Base-by-base conservation (phyloP, 2,113 vertebrate species). In the Gallinago media region DNA sequence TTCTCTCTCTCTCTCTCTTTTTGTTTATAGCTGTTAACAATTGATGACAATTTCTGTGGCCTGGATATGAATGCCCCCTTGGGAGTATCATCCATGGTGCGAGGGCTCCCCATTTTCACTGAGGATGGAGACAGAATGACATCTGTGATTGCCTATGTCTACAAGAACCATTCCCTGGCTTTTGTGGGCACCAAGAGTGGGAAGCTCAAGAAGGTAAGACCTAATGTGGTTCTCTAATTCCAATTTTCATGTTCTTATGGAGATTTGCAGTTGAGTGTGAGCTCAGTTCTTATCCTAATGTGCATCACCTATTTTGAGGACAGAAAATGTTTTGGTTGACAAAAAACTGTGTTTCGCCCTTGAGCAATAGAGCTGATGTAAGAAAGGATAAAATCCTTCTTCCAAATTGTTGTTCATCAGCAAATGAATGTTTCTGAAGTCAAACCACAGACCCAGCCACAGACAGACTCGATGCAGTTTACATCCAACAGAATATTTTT, bases 61-160 rank as follows among this genome's bases (percentile, higher is more conserved):
- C 97, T 99, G 97, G 99, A 99, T 98, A 99, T 99, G 99, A 99
- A 99, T 8, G 99, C 99, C 13, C 99, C 99, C 1, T 91, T 99
- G 97, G 99, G 99, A 19, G 99, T 99, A 88, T 99, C 99, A 0
- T 99, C 99, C 97, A 99, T 99, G 99, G 99, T 99, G 22, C 98
- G 98, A 12, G 99, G 99, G 27, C 98, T 99, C 73, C 99, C 99
- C 2, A 98, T 99, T 91, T 99, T 99, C 97, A 98, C 99, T 0
- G 99, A 99, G 72, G 99, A 99, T 47, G 87, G 97, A 13, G 99
- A 99, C 97, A 99, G 99, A 94, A 99, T 99, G 99, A 99, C 99
- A 9, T 99, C 99, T 0, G 99, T 99, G 94, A 99, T 99, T 2
- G 99, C 99, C 8, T 99, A 99, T 0, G 99, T 99, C 97, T 99